Base-by-base conservation (phyloP, 2,797 vertebrate genomes). In the Neosilurus hyrtlii region DNA sequence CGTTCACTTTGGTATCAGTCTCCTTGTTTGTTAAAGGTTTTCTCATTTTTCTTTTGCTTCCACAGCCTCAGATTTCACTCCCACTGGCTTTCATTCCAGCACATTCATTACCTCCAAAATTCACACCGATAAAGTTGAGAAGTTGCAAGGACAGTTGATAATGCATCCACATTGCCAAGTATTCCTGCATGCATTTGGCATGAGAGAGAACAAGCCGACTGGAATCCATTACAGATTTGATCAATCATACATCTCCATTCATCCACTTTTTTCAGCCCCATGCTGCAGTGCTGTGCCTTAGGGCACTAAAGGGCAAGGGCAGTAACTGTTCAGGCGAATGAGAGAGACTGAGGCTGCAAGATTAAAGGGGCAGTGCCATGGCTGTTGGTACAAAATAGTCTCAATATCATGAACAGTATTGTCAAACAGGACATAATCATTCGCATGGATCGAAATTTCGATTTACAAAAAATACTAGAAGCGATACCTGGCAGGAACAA, bases 11-110 rank as follows among this genome's bases (percentile, higher is more conserved):
- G 82, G 90, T 91, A 91, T 91, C 91, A 89, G 89, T 89, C 90
- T 87, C 79, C 85, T 85, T 92, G 89, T 93, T 94, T 94, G 88
- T 90, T 89, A 88, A 89, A 87, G 68, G 82, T 85, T 83, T 20
- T 63, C 22, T 68, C 82, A 81, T 84, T 81, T 86, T 83, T 84
- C 80, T 87, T 56, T 79, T 63, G 73, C 71, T 84, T 84, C 66
- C 59, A 74, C 67, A 57, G 82, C 12, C 67, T 81, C 30, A 15
- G 49, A 84, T 86, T 83, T 79, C 78, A 56, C 82, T 81, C 54
- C 71, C 59, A 18, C 20, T 62, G 72, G 77, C 56, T 74, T 59
- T 82, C 67, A 54, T 81, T 79, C 81, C 65, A 71, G 80, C 78
- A 75, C 56, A 61, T 84, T 88, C 77, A 80, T 83, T 85, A 83